Evolutionary conservation across 2,797 vertebrate genomes (phyloP), one percentile per base, ranked within the genome.

Genomic region (Aythya fuligula): DNA sequence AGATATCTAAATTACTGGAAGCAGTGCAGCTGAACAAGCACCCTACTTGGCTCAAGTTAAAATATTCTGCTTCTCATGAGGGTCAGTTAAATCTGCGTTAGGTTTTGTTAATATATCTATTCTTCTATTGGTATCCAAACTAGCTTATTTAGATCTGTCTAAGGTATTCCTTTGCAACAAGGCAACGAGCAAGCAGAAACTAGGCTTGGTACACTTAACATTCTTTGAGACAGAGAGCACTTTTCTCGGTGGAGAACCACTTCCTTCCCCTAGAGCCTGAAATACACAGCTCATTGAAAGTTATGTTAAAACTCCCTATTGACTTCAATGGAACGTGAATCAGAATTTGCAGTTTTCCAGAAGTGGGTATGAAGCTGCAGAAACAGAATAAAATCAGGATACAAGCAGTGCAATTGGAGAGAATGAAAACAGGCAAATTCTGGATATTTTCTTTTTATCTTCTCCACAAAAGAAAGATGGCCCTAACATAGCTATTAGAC

Each of bases 401-500:
- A 60, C 8, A 72, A 90, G 54, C 10, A 43, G 7, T 13, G 19
- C 1, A 3, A 22, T 65, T 16, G 21, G 24, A 11, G 39, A 62
- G 73, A 85, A 75, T 58, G 27, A 87, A 94, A 93, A 94, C 3
- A n/a, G 30, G 43, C 14, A 67, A 43, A 93, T 73, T 84, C 34
- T 21, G 56, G 85, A 56, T 92, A 70, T 72, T 75, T 90, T 84
- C 28, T 60, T 94, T 89, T 87, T 78, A 64, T 87, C 76, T 88
- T 49, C 79, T 87, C 65, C 18, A 70, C 56, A 77, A 67, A 94
- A 88, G 79, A 92, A 88, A 85, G 49, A 83, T 49, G 61, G 17
- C 25, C 49, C 45, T 90, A 93, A 82, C 62, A 72, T 45, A 93
- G 66, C 45, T 49, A 71, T 93, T 85, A 96, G 89, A 87, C 61